A percentile compares a stretch with the other conserved stretches of the same genome.
Conservation (phyloP, 2,888 invertebrate genomes). For the Oscheius sp. region DNA sequence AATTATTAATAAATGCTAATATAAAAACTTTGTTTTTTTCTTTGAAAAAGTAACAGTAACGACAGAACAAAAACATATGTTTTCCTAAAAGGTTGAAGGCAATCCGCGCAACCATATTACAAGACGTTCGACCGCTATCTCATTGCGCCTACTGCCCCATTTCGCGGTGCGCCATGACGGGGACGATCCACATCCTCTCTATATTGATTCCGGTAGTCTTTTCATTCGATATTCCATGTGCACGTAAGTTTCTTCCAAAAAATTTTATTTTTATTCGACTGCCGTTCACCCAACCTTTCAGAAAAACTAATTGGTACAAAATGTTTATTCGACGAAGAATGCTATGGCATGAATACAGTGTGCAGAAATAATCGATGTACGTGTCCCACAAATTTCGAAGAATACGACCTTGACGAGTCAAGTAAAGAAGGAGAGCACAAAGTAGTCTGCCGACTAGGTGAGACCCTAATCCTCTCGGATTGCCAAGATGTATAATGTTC, state of each 20-base stretch:
- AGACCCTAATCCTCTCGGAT: conserved; percentile 28
- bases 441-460: conserved; percentile 70
- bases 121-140: conserved; percentile 38
- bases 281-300: conserved; percentile 34
- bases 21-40: background rate
- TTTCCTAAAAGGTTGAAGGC: conserved; percentile 14
- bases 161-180: conserved; percentile 27
- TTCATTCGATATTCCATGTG: conserved; percentile 71
- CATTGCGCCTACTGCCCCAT: conserved; percentile 39
- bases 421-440: conserved; percentile 40
- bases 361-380: conserved; percentile 69
- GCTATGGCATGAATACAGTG: conserved; percentile 73
- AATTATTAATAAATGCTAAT: conserved; percentile 31
- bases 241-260: conserved; percentile 61
- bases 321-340: conserved; percentile 73
- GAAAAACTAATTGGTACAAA: conserved; percentile 72
- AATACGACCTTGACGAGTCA: conserved; percentile 66
- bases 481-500: conserved; percentile 36
- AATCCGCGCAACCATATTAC: conserved; percentile 24
- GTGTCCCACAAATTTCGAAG: conserved; percentile 73
- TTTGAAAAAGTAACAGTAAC: background rate
- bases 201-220: conserved; percentile 46
- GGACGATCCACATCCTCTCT: conserved; percentile 40
- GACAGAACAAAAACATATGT: background rate
- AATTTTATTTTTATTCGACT: no score